These are phyloP conservation scores for Mus spretus DNA, from an alignment of 2,797 vertebrate species.

Conservation along the genomic window DNA sequence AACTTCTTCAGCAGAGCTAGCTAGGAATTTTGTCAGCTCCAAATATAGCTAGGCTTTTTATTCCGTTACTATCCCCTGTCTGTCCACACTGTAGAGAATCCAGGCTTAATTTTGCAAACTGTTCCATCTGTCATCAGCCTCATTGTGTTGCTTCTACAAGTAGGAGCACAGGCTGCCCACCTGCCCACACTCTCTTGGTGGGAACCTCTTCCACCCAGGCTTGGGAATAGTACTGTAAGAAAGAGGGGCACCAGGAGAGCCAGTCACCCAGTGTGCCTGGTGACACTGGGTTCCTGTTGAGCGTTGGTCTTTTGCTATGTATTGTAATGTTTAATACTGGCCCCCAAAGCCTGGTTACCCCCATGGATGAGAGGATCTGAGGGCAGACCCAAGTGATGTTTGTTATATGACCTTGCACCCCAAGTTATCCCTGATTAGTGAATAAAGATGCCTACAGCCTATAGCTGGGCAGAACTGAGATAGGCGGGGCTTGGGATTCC, in stretches of 20 bases:
- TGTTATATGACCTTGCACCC: not conserved
- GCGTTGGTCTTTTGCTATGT: not conserved
- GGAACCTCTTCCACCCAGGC: not conserved
- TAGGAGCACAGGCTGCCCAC: not conserved
- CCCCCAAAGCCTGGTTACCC: not conserved
- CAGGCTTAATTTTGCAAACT: not conserved
- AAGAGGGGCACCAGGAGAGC: too few species aligned
- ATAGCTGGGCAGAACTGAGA: too few species aligned
- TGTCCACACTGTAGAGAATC: not conserved
- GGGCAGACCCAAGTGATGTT: not conserved
- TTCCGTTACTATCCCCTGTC: too few species aligned
- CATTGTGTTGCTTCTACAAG: not conserved
- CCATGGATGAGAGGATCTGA: not conserved
- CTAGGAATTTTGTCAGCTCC: not conserved
- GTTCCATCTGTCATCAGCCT: not conserved
- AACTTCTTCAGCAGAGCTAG: not conserved
- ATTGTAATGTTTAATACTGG: not conserved
- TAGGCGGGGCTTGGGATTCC: not conserved
- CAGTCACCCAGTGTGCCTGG: not conserved
- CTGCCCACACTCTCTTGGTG: fast-evolving
- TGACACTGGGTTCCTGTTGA: not conserved
- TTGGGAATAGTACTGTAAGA: not conserved
- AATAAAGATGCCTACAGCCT: not conserved
- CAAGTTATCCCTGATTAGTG: not conserved
- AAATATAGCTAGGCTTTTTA: too few species aligned